Evolutionary conservation across 2,113 vertebrate genomes (phyloP).

Genomic region (Equus quagga): DNA sequence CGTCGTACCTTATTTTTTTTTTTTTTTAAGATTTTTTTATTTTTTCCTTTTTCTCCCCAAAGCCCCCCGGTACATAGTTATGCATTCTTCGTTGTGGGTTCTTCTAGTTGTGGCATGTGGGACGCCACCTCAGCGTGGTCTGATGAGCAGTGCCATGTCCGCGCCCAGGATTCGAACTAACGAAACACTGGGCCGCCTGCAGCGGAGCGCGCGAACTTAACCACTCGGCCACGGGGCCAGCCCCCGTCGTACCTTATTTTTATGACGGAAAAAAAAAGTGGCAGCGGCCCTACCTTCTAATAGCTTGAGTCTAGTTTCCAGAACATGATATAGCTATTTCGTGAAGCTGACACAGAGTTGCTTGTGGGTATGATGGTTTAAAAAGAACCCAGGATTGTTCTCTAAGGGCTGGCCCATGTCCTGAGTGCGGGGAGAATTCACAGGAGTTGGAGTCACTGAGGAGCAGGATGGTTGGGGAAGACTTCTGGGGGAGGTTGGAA

Average conservation of each 20-base stretch:
- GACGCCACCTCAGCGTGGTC: no score
- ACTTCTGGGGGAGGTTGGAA: background rate
- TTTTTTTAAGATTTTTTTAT: no score
- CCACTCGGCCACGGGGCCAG: no score
- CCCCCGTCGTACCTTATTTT: background rate
- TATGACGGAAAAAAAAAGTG: background rate
- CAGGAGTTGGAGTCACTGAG: background rate
- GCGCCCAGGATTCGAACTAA: no score
- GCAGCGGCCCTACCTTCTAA: background rate
- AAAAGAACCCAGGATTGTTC: background rate
- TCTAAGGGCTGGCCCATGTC: background rate
- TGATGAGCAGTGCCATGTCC: no score
- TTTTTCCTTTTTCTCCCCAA: no score
- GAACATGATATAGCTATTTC: background rate
- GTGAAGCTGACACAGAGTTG: background rate
- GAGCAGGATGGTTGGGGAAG: background rate
- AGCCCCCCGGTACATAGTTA: no score
- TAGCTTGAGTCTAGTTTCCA: conserved; percentile 14
- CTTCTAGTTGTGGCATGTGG: no score
- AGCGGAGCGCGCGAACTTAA: no score
- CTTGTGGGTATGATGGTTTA: background rate
- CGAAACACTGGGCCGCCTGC: no score
- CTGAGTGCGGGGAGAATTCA: background rate
- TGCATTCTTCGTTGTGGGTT: no score
- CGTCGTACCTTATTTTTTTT: background rate